These are phyloP conservation scores for Clarias platycephalus DNA, from an alignment of 2,797 vertebrate genomes.

Conservation along the genomic window DNA sequence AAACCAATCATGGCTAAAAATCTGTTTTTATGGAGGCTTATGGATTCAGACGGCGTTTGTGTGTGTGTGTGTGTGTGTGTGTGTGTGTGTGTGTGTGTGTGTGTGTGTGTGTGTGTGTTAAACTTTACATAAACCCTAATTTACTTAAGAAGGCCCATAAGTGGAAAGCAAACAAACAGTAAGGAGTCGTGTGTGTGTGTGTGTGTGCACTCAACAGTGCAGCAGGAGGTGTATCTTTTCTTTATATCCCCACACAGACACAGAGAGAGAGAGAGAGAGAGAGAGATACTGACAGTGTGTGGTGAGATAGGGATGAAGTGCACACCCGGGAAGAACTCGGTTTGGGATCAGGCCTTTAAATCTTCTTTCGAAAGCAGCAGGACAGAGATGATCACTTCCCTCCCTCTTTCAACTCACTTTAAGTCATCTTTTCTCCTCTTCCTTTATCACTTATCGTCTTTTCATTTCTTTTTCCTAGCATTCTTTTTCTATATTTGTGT, in stretches of 20 bases:
- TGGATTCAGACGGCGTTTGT: neutral
- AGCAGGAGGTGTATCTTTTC: conserved; percentile 2
- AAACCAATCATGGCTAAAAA: neutral
- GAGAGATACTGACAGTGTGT: neutral
- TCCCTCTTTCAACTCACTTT: neutral
- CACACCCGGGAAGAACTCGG: neutral
- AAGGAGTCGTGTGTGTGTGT: neutral
- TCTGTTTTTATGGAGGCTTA: neutral
- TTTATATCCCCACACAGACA: neutral
- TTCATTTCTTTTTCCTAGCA: neutral
- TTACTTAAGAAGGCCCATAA: neutral
- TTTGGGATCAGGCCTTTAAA: neutral
- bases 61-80: neutral
- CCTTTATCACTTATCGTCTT: neutral
- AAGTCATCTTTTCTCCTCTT: neutral
- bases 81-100: conserved; percentile 8
- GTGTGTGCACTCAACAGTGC: neutral
- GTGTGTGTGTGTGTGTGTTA: neutral
- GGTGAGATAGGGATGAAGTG: conserved; percentile 15
- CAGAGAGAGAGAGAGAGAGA: neutral
- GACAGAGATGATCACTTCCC: neutral
- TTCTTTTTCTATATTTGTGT: neutral
- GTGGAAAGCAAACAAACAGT: conserved; percentile 5
- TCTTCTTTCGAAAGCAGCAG: conserved; percentile 7
- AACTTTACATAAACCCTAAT: neutral